Evolutionary conservation across 2,888 invertebrate species (phyloP).

Genomic region (Drosophila meridionalis): DNA sequence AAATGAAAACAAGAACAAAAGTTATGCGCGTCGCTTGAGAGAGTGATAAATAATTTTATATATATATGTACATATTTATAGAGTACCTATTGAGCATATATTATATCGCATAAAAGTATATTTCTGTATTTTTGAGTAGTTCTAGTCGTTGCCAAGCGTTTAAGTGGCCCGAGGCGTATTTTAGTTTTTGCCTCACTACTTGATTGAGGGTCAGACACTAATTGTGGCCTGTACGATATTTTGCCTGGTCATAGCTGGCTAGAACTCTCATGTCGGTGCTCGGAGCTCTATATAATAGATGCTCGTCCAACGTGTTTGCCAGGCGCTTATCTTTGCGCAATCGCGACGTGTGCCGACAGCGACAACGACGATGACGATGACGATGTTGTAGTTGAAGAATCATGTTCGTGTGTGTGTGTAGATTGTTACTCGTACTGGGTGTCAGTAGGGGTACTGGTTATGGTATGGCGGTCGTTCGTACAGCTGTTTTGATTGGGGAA

Average conservation of each 20-base stretch:
- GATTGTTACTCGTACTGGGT: background rate
- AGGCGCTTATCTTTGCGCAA: constrained; percentile 34
- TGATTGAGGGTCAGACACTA: constrained; percentile 46
- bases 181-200: constrained; percentile 18
- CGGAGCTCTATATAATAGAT: background rate
- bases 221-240: constrained; percentile 3
- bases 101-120: constrained; percentile 18
- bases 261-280: background rate
- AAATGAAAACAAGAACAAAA: constrained; percentile 20
- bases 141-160: constrained; percentile 56
- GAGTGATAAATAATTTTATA: constrained; percentile 21
- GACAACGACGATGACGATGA: constrained; percentile 1
- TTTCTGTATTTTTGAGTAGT: constrained; percentile 31
- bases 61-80: background rate
- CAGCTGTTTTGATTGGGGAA: constrained; percentile 27
- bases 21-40: constrained; percentile 18
- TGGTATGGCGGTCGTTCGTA: background rate
- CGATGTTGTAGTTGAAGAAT: background rate
- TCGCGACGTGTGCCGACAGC: constrained; percentile 26
- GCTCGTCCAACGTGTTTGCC: constrained; percentile 37
- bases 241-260: constrained; percentile 10
- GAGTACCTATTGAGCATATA: constrained; percentile 21
- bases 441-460: background rate
- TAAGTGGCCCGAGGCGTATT: constrained; percentile 20
- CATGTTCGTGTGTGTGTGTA: background rate